Evolutionary conservation across 2,888 invertebrate genomes (phyloP).

Genomic region (Lithophane semibrunnea): DNA sequence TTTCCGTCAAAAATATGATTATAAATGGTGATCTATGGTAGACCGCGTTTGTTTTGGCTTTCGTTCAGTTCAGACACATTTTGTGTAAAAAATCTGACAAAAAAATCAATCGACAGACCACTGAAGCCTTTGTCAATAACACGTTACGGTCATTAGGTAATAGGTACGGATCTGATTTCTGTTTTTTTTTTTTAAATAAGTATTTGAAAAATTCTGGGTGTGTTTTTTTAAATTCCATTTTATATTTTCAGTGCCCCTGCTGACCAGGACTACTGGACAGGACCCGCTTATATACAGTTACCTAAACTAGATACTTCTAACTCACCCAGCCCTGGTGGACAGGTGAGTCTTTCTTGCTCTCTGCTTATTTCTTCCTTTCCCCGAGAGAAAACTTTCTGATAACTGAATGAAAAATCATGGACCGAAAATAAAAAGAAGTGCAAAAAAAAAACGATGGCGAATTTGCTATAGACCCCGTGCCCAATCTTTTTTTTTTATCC

Average conservation of each 20-base stretch:
- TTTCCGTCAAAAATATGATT: neutral
- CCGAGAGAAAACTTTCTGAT: constrained; percentile 17
- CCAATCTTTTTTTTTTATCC: too few relatives aligned
- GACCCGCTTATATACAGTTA: constrained; percentile 49
- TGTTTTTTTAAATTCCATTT: constrained; percentile 3
- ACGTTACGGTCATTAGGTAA: neutral
- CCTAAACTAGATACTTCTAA: constrained; percentile 61
- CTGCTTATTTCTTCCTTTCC: constrained; percentile 27
- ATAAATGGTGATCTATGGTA: neutral
- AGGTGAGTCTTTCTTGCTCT: constrained; percentile 63
- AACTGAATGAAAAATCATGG: neutral
- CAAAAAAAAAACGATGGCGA: neutral
- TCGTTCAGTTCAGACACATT: neutral
- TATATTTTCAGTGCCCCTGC: constrained; percentile 65
- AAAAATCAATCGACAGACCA: neutral
- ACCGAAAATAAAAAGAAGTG: neutral
- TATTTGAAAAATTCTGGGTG: neutral
- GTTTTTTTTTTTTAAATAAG: too few relatives aligned
- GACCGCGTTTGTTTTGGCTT: neutral
- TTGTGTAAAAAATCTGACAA: neutral
- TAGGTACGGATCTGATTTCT: neutral
- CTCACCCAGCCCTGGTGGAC: constrained; percentile 59
- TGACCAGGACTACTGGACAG: constrained; percentile 39
- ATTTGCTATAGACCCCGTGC: too few relatives aligned
- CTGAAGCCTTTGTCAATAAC: neutral